These are phyloP conservation scores for Goniozus legneri DNA, from an alignment of 1,140 invertebrate species.

Conservation along the genomic window DNA sequence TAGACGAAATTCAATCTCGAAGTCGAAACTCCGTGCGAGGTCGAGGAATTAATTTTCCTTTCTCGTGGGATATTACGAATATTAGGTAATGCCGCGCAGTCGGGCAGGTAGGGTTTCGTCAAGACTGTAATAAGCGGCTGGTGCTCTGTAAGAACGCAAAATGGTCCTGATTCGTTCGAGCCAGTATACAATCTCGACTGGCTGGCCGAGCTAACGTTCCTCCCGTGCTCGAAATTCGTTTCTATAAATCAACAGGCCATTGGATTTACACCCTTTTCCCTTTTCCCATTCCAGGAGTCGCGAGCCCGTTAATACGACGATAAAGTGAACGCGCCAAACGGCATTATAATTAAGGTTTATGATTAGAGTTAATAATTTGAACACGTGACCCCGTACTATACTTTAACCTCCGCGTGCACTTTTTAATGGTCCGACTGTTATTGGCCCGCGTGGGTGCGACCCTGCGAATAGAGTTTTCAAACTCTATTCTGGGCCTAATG, in stretches of 20 bases:
- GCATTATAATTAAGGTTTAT: constrained; percentile 48
- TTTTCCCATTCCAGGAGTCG: constrained; percentile 13
- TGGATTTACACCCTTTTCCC: constrained; percentile 23
- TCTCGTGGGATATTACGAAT: no score
- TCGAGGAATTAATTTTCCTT: no score
- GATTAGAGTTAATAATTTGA: constrained; percentile 51
- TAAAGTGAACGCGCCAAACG: constrained; percentile 21
- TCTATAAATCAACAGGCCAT: constrained; percentile 41
- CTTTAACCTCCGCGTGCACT: constrained; percentile 1
- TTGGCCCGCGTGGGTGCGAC: constrained; percentile 18
- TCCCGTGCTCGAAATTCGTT: constrained; percentile 21
- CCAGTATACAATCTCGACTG: no score
- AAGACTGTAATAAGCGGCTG: no score
- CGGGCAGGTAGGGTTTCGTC: no score
- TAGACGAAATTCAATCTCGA: no score
- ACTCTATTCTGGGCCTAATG: no score
- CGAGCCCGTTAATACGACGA: constrained; percentile 28
- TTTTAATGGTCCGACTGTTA: constrained; percentile 22
- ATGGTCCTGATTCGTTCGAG: no score
- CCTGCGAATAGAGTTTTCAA: neutral
- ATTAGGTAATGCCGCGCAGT: no score
- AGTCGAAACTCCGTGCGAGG: no score
- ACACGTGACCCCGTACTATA: constrained; percentile 40
- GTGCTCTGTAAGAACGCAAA: no score
- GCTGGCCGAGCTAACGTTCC: no score